Conservation (phyloP, 2,797 vertebrate genomes). For the Cossypha dichroa region DNA sequence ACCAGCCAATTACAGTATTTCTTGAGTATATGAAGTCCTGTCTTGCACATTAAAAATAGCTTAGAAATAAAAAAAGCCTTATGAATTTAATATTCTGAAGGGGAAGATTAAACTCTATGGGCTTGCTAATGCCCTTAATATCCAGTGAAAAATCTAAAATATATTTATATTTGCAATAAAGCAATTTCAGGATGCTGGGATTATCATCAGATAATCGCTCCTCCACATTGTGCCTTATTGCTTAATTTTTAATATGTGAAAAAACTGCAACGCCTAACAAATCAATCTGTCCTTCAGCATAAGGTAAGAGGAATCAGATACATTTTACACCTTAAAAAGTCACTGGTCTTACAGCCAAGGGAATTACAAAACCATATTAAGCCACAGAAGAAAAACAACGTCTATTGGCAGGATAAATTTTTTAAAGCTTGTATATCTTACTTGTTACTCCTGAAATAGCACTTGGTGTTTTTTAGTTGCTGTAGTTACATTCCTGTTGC, state of each 20-base stretch:
- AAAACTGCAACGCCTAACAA: conserved; percentile 4
- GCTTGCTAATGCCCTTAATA: not conserved
- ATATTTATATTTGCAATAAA: conserved; percentile 18
- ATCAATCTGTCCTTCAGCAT: not conserved
- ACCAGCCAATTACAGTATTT: conserved; percentile 58
- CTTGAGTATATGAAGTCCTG: conserved; percentile 30
- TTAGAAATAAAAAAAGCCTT: conserved; percentile 33
- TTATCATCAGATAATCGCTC: conserved; percentile 8
- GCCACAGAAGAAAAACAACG: not conserved
- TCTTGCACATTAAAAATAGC: conserved; percentile 43
- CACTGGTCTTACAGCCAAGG: conserved; percentile 13
- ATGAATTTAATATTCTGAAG: conserved; percentile 42
- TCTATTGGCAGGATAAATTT: not conserved
- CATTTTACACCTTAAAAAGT: not conserved
- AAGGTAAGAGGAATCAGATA: not conserved
- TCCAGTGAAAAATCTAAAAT: conserved; percentile 20
- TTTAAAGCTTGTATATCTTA: conserved; percentile 22
- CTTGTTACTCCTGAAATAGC: conserved; percentile 33
- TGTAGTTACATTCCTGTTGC: not conserved
- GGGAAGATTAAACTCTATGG: conserved; percentile 1
- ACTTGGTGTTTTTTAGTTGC: not conserved
- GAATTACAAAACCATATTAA: conserved; percentile 2
- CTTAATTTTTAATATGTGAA: conserved; percentile 35
- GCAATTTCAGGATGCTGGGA: conserved; percentile 45
- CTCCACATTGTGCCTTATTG: conserved; percentile 59